Evolutionary conservation across 2,797 vertebrate species (phyloP).

Genomic region (Cuculus canorus): DNA sequence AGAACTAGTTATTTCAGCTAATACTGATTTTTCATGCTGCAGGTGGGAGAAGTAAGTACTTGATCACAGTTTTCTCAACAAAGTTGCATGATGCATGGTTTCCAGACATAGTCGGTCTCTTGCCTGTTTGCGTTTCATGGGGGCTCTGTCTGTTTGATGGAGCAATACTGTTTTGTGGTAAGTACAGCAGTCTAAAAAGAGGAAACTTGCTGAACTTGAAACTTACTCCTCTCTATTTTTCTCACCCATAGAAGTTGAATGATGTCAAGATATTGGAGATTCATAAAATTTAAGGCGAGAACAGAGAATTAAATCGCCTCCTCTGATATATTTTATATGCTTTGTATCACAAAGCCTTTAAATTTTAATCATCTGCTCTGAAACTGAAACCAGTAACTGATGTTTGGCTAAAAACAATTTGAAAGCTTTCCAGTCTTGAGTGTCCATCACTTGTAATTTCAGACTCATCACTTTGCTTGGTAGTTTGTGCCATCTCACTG

Average conservation of each 20-base stretch:
- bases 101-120: rapidly evolving
- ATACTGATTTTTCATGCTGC: not conserved
- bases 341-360: slow-evolving; percentile 41
- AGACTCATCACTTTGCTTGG: slow-evolving; percentile 16
- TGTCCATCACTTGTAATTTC: slow-evolving; percentile 41
- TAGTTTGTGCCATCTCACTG: slow-evolving; percentile 26
- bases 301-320: slow-evolving; percentile 41
- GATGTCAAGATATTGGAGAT: slow-evolving; percentile 50
- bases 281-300: slow-evolving; percentile 54
- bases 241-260: not conserved
- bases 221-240: slow-evolving; percentile 20
- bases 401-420: slow-evolving; percentile 54
- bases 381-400: slow-evolving; percentile 43
- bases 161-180: not conserved
- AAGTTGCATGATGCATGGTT: not conserved
- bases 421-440: slow-evolving; percentile 43
- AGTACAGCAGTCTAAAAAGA: not conserved
- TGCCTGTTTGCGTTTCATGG: not conserved
- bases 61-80: not conserved
- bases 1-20: not conserved
- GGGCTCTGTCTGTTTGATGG: not conserved
- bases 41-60: not conserved
- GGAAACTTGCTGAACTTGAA: not conserved
- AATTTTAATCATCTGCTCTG: slow-evolving; percentile 51
- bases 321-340: slow-evolving; percentile 42